Evolutionary conservation across 2,113 vertebrate species (phyloP), one percentile per base, ranked within the genome.

Genomic region (Scopus umbretta): DNA sequence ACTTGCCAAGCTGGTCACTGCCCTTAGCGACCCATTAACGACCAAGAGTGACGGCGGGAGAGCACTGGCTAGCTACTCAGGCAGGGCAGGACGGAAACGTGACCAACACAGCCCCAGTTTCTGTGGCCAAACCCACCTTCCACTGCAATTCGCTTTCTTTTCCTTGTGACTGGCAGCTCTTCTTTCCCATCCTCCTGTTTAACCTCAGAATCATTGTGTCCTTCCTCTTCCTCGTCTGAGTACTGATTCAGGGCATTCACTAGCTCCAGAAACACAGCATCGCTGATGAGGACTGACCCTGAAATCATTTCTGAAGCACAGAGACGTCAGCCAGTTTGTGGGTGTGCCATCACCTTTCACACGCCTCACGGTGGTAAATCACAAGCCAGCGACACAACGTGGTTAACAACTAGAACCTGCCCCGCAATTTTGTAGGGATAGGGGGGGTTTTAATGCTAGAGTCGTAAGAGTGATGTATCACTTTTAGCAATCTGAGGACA

Each of bases 251-350:
- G 96, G 59, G 99, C 99, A 4, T 99, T 99, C 79, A 99, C 99
- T 29, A 99, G 97, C 98, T 99, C 99, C 97, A 99, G 98, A 93
- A 99, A 99, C 88, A 99, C 98, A 68, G 99, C 98, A 26, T 99
- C 99, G 5, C 98, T 99, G 96, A 99, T 99, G 76, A 99, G 98
- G 30, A 99, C 99, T 4, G 99, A 99, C 43, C 99, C 99, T 82
- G 98, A 97, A 82, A 98, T 98, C 98, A 98, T 98, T 93, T 98
- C 98, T 98, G 90, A 75, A 98, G 96, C 76, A 92, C 27, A 94
- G 65, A 78, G 42, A 67, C 36, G 26, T 58, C 55, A 74, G 38
- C 6, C 36, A 9, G 8, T 38, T 20, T 13, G 49, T 20, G 43
- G 47, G 29, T 40, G 6, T 16, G 62, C 34, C 55, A 58, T 6